Evolutionary conservation across 2,797 vertebrate genomes (phyloP).

Genomic region (Chaunax sp.): DNA sequence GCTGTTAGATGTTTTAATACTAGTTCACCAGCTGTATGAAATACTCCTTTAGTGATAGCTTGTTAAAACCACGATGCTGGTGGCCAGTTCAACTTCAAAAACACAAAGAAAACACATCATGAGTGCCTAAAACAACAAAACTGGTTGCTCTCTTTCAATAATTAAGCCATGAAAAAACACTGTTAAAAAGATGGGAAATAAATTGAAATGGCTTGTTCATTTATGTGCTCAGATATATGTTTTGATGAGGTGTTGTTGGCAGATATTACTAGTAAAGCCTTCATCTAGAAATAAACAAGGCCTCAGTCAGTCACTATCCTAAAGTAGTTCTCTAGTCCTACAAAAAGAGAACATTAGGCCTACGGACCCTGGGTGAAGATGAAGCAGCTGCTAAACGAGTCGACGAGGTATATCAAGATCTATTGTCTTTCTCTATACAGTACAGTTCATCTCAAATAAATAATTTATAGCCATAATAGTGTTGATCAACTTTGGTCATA

Average conservation of each 20-base stretch:
- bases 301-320: constrained; percentile 84
- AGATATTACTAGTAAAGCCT: constrained; percentile 84
- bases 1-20: constrained; percentile 70
- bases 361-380: constrained; percentile 82
- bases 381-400: constrained; percentile 86
- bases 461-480: constrained; percentile 86
- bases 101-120: constrained; percentile 16
- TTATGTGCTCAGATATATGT: constrained; percentile 84
- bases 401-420: constrained; percentile 85
- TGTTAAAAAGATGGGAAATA: constrained; percentile 79
- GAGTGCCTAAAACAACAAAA: constrained; percentile 63
- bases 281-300: constrained; percentile 83
- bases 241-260: constrained; percentile 84
- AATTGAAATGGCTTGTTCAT: constrained; percentile 85
- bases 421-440: constrained; percentile 85
- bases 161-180: constrained; percentile 73
- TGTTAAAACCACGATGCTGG: constrained; percentile 56
- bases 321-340: constrained; percentile 76
- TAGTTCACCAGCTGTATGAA: constrained; percentile 64
- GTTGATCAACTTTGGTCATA: constrained; percentile 86
- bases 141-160: constrained; percentile 64
- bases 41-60: constrained; percentile 56
- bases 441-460: constrained; percentile 86
- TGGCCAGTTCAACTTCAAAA: constrained; percentile 57
- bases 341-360: constrained; percentile 76